Percentiles rank a stretch among this genome's conserved stretches.
Conservation (phyloP, 2,113 vertebrate genomes). For the Mustela nigripes region DNA sequence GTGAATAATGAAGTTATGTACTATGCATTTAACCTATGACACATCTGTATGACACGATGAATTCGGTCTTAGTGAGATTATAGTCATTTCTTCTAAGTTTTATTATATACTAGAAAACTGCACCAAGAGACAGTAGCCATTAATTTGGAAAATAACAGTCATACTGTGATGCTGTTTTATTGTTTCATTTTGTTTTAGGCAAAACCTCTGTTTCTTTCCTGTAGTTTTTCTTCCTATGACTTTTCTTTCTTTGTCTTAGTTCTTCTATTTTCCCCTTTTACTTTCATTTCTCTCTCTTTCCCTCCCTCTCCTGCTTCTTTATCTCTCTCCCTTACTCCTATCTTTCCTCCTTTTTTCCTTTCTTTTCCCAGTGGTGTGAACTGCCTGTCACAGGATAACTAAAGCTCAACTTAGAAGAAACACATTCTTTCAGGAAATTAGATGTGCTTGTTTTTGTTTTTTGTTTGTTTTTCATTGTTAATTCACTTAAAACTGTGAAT, state of each 20-base stretch:
- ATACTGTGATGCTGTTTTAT: background rate
- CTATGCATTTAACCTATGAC: background rate
- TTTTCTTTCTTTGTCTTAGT: background rate
- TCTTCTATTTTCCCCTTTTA: background rate
- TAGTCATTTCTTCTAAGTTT: background rate
- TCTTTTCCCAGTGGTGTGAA: background rate
- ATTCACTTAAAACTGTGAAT: background rate
- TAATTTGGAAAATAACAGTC: background rate
- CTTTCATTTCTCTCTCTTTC: background rate
- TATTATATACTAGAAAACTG: background rate
- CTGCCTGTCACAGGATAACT: background rate
- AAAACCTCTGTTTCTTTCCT: background rate
- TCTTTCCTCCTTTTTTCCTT: background rate
- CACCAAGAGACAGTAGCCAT: background rate
- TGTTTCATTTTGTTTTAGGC: background rate
- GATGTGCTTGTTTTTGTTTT: background rate
- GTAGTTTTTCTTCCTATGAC: background rate
- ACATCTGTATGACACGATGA: background rate
- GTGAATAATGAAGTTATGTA: background rate
- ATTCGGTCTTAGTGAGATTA: background rate
- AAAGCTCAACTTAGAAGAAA: background rate
- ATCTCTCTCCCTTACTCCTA: background rate
- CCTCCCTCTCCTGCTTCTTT: background rate
- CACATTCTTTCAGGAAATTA: background rate
- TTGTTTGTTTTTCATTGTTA: background rate